These are phyloP conservation scores for Siniperca undulata DNA, from an alignment of 2,797 vertebrate genomes.

Conservation along the genomic window DNA sequence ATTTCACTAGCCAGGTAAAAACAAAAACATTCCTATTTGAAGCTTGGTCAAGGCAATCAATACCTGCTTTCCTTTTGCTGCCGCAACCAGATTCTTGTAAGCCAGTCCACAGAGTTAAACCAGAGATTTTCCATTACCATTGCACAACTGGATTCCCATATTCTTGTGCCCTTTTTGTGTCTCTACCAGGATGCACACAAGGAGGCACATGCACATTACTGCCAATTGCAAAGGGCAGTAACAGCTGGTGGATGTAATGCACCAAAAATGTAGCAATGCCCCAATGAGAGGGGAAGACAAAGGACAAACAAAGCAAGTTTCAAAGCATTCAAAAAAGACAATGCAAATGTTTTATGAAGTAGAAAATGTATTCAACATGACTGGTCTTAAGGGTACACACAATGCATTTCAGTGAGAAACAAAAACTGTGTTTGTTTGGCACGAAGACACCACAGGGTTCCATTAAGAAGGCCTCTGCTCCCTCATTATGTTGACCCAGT, in stretches of 20 bases:
- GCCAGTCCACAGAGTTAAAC: neutral
- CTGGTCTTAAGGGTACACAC: neutral
- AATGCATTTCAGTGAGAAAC: neutral
- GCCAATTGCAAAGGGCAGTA: neutral
- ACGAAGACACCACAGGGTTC: neutral
- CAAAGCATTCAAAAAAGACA: neutral
- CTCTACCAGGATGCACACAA: accelerated
- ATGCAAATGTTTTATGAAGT: neutral
- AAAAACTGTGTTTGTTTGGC: neutral
- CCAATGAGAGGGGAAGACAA: neutral
- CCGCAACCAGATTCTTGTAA: constrained; percentile 12
- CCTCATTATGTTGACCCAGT: constrained; percentile 35
- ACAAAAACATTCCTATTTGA: neutral
- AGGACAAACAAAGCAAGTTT: neutral
- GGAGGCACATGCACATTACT: neutral
- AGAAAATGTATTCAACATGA: neutral
- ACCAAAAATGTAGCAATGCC: neutral
- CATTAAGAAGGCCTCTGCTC: neutral
- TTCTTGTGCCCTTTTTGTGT: neutral
- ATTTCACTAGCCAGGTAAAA: neutral
- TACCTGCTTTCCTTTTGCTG: constrained; percentile 19
- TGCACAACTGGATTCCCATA: neutral
- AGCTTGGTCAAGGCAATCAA: neutral
- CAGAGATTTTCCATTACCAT: constrained; percentile 2
- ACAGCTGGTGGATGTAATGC: neutral